Percentiles rank a stretch among this genome's conserved stretches.
These are phyloP conservation scores for Ammodytes dubius DNA, from an alignment of 2,113 vertebrate species.

Conservation along the genomic window DNA sequence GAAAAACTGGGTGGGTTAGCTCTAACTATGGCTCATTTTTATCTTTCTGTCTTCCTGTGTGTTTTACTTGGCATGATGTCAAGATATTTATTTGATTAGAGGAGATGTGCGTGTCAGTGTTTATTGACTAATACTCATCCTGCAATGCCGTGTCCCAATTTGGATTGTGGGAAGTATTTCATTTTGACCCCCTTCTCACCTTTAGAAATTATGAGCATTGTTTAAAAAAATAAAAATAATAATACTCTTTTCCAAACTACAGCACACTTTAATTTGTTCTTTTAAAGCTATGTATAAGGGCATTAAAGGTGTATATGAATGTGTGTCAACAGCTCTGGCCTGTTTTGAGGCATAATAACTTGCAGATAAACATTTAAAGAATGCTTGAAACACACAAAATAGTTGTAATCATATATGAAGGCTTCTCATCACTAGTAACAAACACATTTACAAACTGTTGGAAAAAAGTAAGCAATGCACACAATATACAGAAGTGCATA, in stretches of 20 bases:
- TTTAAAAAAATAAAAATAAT: background rate
- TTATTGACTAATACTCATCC: background rate
- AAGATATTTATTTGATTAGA: conserved; percentile 15
- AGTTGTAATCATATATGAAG: background rate
- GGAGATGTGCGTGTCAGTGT: background rate
- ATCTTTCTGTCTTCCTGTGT: conserved; percentile 22
- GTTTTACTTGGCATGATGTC: conserved; percentile 43
- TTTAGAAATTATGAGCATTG: background rate
- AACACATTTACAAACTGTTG: background rate
- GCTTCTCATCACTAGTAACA: background rate
- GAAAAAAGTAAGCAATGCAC: background rate
- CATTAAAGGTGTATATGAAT: background rate
- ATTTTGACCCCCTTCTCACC: background rate
- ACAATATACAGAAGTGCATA: no score
- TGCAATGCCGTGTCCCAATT: background rate
- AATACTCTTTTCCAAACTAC: background rate
- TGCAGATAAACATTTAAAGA: background rate
- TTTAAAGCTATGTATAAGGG: background rate
- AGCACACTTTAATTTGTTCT: background rate
- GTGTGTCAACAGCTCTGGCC: background rate
- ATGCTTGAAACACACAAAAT: background rate
- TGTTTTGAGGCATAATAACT: background rate
- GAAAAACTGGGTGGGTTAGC: conserved; percentile 33
- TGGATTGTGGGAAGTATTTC: background rate
- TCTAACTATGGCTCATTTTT: conserved; percentile 20